Base-by-base conservation (phyloP, 2,797 vertebrate genomes). In the Eidolon dupreanum region DNA sequence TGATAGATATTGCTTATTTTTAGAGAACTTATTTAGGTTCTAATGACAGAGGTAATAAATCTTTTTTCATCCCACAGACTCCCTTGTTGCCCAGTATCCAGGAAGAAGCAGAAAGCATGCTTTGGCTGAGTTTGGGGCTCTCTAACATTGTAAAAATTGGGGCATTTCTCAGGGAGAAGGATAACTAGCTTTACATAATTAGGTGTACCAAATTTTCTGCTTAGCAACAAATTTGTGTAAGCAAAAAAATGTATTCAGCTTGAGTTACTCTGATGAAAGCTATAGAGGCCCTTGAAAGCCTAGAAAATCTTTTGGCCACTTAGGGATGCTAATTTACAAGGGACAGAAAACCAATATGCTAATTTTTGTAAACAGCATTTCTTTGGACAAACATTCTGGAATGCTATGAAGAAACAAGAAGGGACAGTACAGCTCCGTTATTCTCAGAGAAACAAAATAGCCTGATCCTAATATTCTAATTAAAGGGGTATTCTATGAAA, bases 211-310 rank as follows among this genome's bases (percentile, higher is more conserved):
- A 98, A 97, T 98, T 98, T 98, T 98, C 97, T 99, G 98, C 99
- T 99, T 99, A 99, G 99, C 99, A 99, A 99, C 99, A 99, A 99
- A 99, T 99, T 99, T 99, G 99, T 99, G 97, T 97, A 98, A 97
- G 96, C 97, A 98, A 98, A 99, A 98, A 96, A 96, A 93, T 77
- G 98, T 97, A 98, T 98, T 99, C 98, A 97, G 97, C 97, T 98
- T 97, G 92, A 98, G 96, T 96, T 98, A 98, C 97, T 97, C 98
- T 98, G 97, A 98, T 99, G 99, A 99, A 99, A 99, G 98, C 99
- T 99, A 98, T 98, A 98, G 88, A 96, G 95, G 92, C 95, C 98
- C 98, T 98, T 98, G 95, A 97, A 98, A 98, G 98, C 97, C 98
- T 97, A 98, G 97, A 98, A 98, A 95, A 97, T 98, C 97, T 97